Percentiles rank a stretch among this genome's conserved stretches.
Conservation (phyloP, 53 echinoderm and acorn worm species). For the Echinometra lucunter region DNA sequence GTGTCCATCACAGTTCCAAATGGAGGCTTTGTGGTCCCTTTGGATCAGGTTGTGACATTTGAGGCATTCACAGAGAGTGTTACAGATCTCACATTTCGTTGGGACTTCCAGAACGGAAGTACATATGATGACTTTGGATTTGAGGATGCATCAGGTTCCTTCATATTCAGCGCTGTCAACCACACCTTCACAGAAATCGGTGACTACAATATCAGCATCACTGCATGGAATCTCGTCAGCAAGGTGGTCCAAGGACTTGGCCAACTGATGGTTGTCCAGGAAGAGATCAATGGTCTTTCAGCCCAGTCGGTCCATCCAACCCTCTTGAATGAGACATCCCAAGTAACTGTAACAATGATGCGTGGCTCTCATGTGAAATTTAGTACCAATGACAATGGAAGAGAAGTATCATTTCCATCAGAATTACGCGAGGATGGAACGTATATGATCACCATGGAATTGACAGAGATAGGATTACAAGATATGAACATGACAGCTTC, state of each 20-base stretch:
- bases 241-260: not conserved
- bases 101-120: conserved; percentile 74
- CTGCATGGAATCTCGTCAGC: conserved; percentile 83
- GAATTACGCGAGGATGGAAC: conserved; percentile 27
- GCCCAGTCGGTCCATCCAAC: conserved; percentile 71
- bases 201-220: conserved; percentile 77
- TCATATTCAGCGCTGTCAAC: conserved; percentile 67
- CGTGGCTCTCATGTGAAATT: conserved; percentile 81
- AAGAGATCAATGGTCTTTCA: conserved; percentile 71
- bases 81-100: conserved; percentile 74
- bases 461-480: conserved; percentile 71
- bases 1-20: conserved; percentile 50
- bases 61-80: conserved; percentile 69
- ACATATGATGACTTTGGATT: not conserved
- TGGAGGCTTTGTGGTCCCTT: conserved; percentile 41
- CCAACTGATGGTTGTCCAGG: conserved; percentile 49
- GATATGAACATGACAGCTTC: conserved; percentile 76
- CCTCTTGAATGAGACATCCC: conserved; percentile 60
- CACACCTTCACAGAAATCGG: conserved; percentile 79
- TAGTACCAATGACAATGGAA: conserved; percentile 41
- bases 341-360: conserved; percentile 65
- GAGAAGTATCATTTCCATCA: not conserved
- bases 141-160: not conserved
- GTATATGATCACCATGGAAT: conserved; percentile 61
- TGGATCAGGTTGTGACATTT: conserved; percentile 66